Base-by-base conservation (phyloP, 35 echinoderm and acorn worm genomes). In the Amphiura filiformis region DNA sequence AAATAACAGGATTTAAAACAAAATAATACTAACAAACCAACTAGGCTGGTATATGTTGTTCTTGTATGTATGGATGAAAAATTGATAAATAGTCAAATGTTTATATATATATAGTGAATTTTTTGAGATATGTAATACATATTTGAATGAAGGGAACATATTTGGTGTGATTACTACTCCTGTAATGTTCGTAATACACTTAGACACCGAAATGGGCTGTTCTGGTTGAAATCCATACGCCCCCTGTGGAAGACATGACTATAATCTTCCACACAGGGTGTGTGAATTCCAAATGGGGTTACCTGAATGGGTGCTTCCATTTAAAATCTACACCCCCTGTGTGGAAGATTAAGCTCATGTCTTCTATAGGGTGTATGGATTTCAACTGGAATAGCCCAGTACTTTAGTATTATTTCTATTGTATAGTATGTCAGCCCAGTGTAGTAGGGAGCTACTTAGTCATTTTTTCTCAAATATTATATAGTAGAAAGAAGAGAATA, bases 111-210 rank as follows among this genome's bases (percentile, higher is more conserved):
- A 70, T 70, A 70, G 61, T 70, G 61, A 70, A 18, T 13, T 15
- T 26, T 70, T 70, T 70, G 61, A 70, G 61, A 70, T 70, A 47
- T 70, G 61, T 70, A 30, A 70, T 70, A 70, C 61, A 70, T 70
- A 70, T 70, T 52, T 11, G 7, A 7, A 11, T 47, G 61, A 70
- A n/a, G 61, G 61, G 61, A 70, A 70, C 61, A 70, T 70, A 30
- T 26, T 70, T 70, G 61, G 61, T 70, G 2, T 2, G 28, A 70
- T n/a, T 26, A 70, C 28, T 70, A 5, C 7, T 26, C 61, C 7
- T 52, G 20, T 52, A 70, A 30, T 70, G 61, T 70, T 70, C 17
- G 2, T 70, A 70, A 13, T 70, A 52, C 20, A 52, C 4, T 11
- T 70, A 70, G 61, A 70, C 61, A 70, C 15, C 61, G 3, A 70